Evolutionary conservation across 2,113 vertebrate genomes (phyloP), one percentile per base, ranked within the genome.

Genomic region (Halcyon senegalensis): DNA sequence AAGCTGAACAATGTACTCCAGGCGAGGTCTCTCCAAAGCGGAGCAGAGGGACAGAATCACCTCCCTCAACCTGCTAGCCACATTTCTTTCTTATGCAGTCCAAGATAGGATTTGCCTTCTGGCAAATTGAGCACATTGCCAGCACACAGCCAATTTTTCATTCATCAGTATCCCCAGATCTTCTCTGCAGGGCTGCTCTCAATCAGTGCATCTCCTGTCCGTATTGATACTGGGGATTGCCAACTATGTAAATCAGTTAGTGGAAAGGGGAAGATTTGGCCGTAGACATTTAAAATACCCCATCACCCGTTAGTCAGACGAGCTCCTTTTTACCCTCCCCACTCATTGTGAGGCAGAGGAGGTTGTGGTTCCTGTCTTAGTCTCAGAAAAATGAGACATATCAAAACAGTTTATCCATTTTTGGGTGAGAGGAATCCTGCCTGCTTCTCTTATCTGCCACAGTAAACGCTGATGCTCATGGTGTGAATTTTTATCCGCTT

Each of bases 51-150:
- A 6, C 51, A 75, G 30, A 72, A 63, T 72, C 24, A 9, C 14
- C 20, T 82, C 24, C 31, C 27, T 43, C 0, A 3, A 28, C 21
- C 23, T 77, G 10, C 25, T n/a, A 37, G 37, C 19, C 16, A 10
- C 0, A 0, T 14, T 83, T 11, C 16, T 53, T 39, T 24, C 19
- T 41, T 4, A 24, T 63, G 46, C 10, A 67, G n/a, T 19, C 18
- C 21, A 31, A 31, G 25, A 7, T 73, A 50, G 0, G 0, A 2
- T 37, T 60, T 30, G 23, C 48, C 46, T 76, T 68, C 39, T 67
- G 28, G 25, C 7, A 4, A 43, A n/a, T n/a, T n/a, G 30, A 2
- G 0, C 2, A 2, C 7, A 6, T 18, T 82, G 56, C 20, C 2
- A 5, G 56, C 18, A 44, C 10, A 12, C 39, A 35, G 0, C 27